Base-by-base conservation (phyloP, 2,797 vertebrate species). In the Sebastes matsubarae region DNA sequence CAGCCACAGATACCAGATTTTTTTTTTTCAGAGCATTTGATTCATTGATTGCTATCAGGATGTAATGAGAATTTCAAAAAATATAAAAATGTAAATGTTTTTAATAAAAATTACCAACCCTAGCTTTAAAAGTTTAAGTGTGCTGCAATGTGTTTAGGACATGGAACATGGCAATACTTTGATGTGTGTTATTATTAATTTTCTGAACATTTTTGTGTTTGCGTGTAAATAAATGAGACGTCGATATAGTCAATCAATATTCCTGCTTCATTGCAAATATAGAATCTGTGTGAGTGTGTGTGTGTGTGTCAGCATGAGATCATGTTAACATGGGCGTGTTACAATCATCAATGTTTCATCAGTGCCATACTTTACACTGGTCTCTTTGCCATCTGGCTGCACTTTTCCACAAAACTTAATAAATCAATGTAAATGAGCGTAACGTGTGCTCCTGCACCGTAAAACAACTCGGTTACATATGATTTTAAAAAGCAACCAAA, bases 311-410 rank as follows among this genome's bases (percentile, higher is more conserved):
- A 52, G 67, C 24, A 2, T 61, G 74, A 77, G 52, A 72, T 81
- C 66, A 38, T 58, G 38, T 80, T 68, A 75, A 73, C 68, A 58
- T 11, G 30, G 13, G 42, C 25, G 63, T 75, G 81, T 82, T 75
- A 63, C 78, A 71, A 59, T 90, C 80, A 84, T 93, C 64, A 80
- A 25, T 75, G 79, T 77, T 89, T 87, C 80, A 87, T 82, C 54
- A 64, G 79, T 36, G 5, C 68, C 79, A 77, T 71, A 81, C 77
- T 76, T 79, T 75, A 42, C 66, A 59, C 36, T 22, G 27, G 68
- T 88, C 82, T 83, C 80, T 88, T 79, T 72, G 59, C 85, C 89
- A 92, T 85, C 89, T 94, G 90, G 83, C 72, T 68, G 64, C 66
- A 83, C 55, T 80, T 84, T 81, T 73, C 71, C 59, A 61, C 78